Base-by-base conservation (phyloP, 2,888 invertebrate species). In the Epicampocera succincta region DNA sequence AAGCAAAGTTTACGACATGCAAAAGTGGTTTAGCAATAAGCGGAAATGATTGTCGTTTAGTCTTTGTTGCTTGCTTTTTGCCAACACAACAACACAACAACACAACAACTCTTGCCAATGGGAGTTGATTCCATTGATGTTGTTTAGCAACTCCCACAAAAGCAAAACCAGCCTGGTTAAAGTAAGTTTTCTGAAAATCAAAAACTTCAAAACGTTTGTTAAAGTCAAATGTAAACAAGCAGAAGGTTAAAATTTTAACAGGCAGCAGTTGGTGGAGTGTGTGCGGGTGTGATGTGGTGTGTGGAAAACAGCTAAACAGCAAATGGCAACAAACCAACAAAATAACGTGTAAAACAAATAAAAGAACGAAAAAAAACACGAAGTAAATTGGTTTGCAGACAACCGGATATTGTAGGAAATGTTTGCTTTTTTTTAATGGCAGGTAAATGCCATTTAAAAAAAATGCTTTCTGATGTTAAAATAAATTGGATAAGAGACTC, bases 401-500 rank as follows among this genome's bases (percentile, higher is more conserved):
- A 78, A 78, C 73, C 68, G 74, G 81, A 82, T 74, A 78, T 82
- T 82, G 78, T 44, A 78, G 81, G 81, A 82, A 74, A 78, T 82
- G 69, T 81, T 82, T 82, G 74, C 78, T 65, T 78, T 19, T 82
- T 78, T 74, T 66, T 74, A 82, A 74, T 82, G 81, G 81, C 81
- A 82, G 81, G 81, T 82, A 82, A 82, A 82, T 77, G 81, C 74
- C 73, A 61, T 63, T 75, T 33, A 71, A 44, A 33, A 33, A 33
- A 33, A 79, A 79, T 66, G 42, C 29, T n/a, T 54, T 65, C 65
- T 71, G 74, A 69, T 54, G 46, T 63, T 44, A 44, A 65, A 71
- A 52, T 69, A 69, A 74, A 75, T 74, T 77, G 58, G 46, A 69
- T 73, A 77, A 50, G 44, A 25, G 44, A n/a, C 38, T n/a, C 19